Evolutionary conservation across 2,113 vertebrate species (phyloP).

Genomic region (Axis porcinus): DNA sequence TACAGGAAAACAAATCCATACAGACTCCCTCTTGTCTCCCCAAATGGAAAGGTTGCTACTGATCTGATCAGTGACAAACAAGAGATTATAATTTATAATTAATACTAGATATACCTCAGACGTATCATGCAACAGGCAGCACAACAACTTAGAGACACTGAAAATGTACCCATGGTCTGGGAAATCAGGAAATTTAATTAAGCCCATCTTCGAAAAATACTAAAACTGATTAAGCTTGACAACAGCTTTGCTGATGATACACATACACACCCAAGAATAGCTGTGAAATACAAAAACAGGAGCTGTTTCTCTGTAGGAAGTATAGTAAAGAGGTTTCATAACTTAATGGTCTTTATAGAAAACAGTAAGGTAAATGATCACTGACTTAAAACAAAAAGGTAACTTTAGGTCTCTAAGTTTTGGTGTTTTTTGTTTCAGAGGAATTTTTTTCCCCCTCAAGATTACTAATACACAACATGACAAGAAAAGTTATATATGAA

Average conservation of each 20-base stretch:
- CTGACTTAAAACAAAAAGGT: conserved; percentile 10
- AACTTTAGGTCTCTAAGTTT: conserved; percentile 7
- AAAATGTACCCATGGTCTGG: not conserved
- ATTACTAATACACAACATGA: not conserved
- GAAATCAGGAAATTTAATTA: not conserved
- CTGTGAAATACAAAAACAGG: not conserved
- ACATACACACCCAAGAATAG: not conserved
- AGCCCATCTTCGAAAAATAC: not conserved
- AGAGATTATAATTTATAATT: not conserved
- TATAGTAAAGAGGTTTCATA: not conserved
- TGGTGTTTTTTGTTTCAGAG: not conserved
- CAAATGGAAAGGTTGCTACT: not conserved
- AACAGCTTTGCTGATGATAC: not conserved
- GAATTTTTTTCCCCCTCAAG: not conserved
- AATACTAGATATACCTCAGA: not conserved
- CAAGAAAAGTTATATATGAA: not conserved
- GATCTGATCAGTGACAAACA: not conserved
- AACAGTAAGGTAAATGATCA: not conserved
- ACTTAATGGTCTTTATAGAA: not conserved
- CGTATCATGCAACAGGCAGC: not conserved
- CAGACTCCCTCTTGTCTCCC: not conserved
- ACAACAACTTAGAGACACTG: not conserved
- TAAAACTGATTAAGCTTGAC: not conserved
- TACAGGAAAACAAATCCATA: not conserved
- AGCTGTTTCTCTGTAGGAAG: not conserved